phyloP scores from a whole-genome alignment of 1,140 invertebrate species.

The Microplitis demolitor region DNA sequence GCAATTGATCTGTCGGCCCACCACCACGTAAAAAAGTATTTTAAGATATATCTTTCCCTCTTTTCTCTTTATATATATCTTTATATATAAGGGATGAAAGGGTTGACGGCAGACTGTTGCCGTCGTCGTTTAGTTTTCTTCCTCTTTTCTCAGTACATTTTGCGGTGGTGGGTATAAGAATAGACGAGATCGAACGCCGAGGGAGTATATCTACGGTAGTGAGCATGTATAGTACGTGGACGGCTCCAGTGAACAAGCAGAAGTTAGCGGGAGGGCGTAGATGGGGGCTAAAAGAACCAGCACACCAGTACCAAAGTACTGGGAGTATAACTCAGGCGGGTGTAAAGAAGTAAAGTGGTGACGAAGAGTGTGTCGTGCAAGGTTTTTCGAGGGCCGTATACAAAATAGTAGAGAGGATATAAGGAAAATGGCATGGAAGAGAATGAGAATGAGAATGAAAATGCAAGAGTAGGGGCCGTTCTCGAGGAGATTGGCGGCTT shows the following conservation, averaged over 20 bases:
- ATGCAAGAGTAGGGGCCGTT: not conserved
- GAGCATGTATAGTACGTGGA: not conserved
- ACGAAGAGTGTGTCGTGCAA: not conserved
- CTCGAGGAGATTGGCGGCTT: constrained; percentile 31
- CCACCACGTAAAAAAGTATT: too few relatives aligned
- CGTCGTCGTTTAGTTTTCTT: too few relatives aligned
- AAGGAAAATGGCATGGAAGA: not conserved
- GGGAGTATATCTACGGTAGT: not conserved
- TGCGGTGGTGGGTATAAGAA: constrained; percentile 5
- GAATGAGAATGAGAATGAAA: not conserved
- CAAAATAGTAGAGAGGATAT: not conserved
- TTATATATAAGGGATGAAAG: not conserved
- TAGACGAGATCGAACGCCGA: constrained; percentile 22
- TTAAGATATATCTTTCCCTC: too few relatives aligned
- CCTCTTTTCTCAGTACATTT: not conserved
- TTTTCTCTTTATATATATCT: too few relatives aligned
- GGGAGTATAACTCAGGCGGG: not conserved
- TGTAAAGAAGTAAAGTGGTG: not conserved
- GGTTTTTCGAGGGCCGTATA: not conserved
- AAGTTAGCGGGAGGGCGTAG: not conserved
- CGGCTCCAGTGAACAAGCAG: not conserved
- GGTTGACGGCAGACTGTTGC: not conserved
- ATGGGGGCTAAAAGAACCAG: not conserved
- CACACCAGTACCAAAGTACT: not conserved
- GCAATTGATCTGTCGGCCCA: too few relatives aligned